Evolutionary conservation across 2,797 vertebrate genomes (phyloP), one percentile per base, ranked within the genome.

Genomic region (Ammospiza maritima): DNA sequence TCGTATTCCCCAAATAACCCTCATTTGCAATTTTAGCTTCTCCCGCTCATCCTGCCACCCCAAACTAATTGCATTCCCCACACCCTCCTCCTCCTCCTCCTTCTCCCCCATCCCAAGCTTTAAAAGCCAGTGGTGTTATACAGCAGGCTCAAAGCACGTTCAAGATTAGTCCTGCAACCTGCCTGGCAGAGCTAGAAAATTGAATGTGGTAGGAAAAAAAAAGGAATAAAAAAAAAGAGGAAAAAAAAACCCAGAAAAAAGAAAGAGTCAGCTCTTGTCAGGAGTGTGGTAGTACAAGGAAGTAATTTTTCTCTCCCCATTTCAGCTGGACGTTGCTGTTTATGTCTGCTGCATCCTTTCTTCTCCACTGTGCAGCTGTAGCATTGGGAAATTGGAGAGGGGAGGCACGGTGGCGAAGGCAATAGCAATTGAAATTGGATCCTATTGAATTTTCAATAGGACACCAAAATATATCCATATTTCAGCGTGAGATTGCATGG

Each of bases 401-500:
- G 91, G 85, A 94, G 89, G 89, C 76, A 84, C 11, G 36, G 62
- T 40, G 78, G 80, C 25, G 70, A 82, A 91, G 88, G 58, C 19
- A 81, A 88, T 19, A 84, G 89, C 96, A 80, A 92, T 40, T 96
- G 97, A 96, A 97, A 97, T 96, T 57, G 92, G 97, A 96, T 96
- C 93, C 94, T 96, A 95, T 93, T 97, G 96, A 96, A 96, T 97
- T 97, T 89, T 96, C 96, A 95, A 85, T 88, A 93, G 96, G 96
- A 91, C 60, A 91, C 94, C 50, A 88, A 97, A 97, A 97, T 93
- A 90, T 85, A 73, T 45, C 47, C 69, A 50, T 82, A 64, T 91
- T 74, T 76, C 93, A 64, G 87, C 3, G 0, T 2, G 83, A 1
- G 1, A 4, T 1, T 16, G 51, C 57, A 26, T 1, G 40, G 85